A percentile compares a stretch with the other conserved stretches of the same genome.
phyloP scores from a whole-genome alignment of 2,113 vertebrate genomes.

The Pseudonaja textilis region DNA sequence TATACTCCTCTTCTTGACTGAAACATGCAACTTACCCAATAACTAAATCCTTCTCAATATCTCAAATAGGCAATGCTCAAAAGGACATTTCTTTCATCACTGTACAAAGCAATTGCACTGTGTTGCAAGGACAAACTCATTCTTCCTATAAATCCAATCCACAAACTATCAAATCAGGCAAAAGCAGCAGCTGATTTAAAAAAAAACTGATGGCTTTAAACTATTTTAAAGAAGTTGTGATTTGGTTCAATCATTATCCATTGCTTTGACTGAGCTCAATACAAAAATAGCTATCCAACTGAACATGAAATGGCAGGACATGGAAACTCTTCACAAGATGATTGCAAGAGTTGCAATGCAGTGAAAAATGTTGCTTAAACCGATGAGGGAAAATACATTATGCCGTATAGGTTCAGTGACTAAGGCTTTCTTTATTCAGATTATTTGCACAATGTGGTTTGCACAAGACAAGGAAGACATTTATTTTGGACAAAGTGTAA shows the following conservation, averaged over 20 bases:
- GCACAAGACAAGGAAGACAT: neutral
- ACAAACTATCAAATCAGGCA: neutral
- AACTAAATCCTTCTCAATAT: neutral
- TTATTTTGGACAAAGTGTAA: neutral
- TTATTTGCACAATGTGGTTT: neutral
- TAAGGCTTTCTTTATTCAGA: neutral
- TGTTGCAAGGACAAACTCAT: neutral
- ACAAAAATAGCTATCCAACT: neutral
- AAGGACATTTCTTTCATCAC: neutral
- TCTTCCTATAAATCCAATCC: neutral
- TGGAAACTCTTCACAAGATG: neutral
- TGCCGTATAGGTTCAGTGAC: neutral
- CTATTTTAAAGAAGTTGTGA: neutral
- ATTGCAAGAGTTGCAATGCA: neutral
- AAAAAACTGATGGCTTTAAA: neutral
- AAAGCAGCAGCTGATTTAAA: neutral
- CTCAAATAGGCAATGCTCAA: neutral
- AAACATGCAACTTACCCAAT: neutral
- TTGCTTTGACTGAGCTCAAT: neutral
- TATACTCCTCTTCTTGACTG: neutral
- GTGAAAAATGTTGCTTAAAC: neutral
- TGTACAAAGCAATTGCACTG: neutral
- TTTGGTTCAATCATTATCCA: neutral
- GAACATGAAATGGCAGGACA: neutral
- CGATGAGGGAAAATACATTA: neutral